Evolutionary conservation across 2,113 vertebrate species (phyloP), one percentile per base, ranked within the genome.

Genomic region (Nasalis larvatus): DNA sequence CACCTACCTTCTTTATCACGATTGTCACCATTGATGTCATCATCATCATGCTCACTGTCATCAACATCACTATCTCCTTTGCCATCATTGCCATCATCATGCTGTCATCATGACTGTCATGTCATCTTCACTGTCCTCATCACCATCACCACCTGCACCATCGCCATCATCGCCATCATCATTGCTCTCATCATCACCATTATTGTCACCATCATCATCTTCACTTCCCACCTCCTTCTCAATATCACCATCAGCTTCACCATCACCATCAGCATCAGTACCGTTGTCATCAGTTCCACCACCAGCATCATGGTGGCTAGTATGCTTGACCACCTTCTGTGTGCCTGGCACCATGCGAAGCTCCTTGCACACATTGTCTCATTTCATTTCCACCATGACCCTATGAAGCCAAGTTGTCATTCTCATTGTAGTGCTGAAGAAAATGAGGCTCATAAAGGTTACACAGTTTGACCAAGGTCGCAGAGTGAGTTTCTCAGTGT

Each of bases 351-450:
- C 30, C 14, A 14, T 40, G 60, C 5, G 11, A 25, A 47, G n/a
- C 49, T 54, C 54, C 69, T n/a, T 45, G 30, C 17, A 1, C 30
- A 49, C 13, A 0, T 8, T 16, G 21, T 60, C 37, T 87, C 49
- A 71, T 68, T 74, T 68, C 3, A 7, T 68, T 69, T 23, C 86
- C 25, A 58, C 30, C 16, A 8, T 54, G 69, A 37, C 27, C 20
- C 27, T 25, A 3, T 14, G 54, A 66, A 27, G 52, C 56, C 1
- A 0, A 37, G 49, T 42, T 9, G 68, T 63, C 8, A 6, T 52
- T 84, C 78, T 89, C n/a, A 35, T 27, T 81, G 23, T 40, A 58
- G 95, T 94, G 14, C 8, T 20, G 37, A 83, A 45, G 25, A 82
- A 30, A 25, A 37, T 4, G 16, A 60, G 73, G 12, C 37, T 88